Evolutionary conservation across 2,113 vertebrate genomes (phyloP), one percentile per base, ranked within the genome.

Genomic region (Planiliza haematocheilus): DNA sequence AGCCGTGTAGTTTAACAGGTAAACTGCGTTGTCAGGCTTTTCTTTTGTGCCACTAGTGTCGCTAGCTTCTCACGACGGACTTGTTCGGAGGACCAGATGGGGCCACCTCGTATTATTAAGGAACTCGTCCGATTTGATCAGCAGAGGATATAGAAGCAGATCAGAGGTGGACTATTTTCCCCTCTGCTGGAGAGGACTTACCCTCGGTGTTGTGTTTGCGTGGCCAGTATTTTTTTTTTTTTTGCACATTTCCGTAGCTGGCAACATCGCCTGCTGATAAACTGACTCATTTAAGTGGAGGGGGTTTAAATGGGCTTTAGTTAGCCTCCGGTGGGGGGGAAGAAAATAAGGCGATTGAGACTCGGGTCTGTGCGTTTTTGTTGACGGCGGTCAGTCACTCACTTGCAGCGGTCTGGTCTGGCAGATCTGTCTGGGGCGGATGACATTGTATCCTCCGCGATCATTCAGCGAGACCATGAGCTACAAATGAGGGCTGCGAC

Each of bases 381-480:
- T 1, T 50, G 14, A 10, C 42, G 69, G 49, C 61, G 85, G 73
- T 83, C 82, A 59, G 56, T 80, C 79, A 74, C 70, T 90, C 73
- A 74, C 57, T 85, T 20, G 63, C 43, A 80, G 56, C 73, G 63
- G 70, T 72, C 41, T 74, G 78, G 46, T 74, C 43, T 51, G 12
- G 78, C 49, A 59, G 51, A 76, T 77, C n/a, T 20, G 85, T 90
- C 83, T 83, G 89, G 91, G 90, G 82, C 81, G 89, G 90, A 75
- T 89, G 89, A 85, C 84, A 79, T 84, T 82, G 81, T 89, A 81
- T 79, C 65, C 68, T 73, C 81, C 42, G 88, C 46, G 69, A 73
- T 59, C 77, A 17, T 75, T 65, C 70, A 18, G 55, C 55, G 36
- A 46, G 43, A 79, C 58, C 37, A 0, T 24, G 65, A 83, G 45